Conservation (phyloP, 2,888 invertebrate genomes). For the Chironomus riparius region DNA sequence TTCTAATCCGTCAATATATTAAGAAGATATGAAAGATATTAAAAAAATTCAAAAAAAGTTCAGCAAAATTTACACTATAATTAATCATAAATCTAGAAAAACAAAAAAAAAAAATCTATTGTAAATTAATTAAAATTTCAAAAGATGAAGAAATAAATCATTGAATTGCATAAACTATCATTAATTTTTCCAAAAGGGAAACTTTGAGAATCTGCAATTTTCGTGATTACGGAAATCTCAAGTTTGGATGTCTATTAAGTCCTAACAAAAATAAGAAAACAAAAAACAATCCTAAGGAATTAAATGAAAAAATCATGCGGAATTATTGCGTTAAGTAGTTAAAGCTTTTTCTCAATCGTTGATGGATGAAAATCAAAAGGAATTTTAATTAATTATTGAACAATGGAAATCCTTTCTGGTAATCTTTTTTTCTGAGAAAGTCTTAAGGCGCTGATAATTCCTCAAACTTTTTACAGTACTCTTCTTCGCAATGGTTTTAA, state of each 20-base stretch:
- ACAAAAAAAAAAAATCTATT: not conserved
- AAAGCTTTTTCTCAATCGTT: not conserved
- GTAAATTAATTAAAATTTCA: slow-evolving; percentile 15
- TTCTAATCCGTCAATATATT: slow-evolving; percentile 24
- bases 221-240: not conserved
- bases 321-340: not conserved
- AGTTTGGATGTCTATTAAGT: not conserved
- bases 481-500: too few species aligned
- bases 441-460: too few species aligned
- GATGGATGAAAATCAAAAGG: too few species aligned
- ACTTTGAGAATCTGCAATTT: not conserved
- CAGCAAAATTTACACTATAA: slow-evolving; percentile 14
- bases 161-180: slow-evolving; percentile 28
- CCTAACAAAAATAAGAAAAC: not conserved
- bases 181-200: slow-evolving; percentile 20
- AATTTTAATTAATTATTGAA: too few species aligned
- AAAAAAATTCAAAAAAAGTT: not conserved
- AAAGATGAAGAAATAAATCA: slow-evolving; percentile 11
- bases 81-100: not conserved
- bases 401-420: too few species aligned
- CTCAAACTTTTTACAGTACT: too few species aligned
- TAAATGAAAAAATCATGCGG: not conserved
- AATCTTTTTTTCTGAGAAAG: too few species aligned
- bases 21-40: not conserved
- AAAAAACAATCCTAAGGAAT: not conserved